Conservation (phyloP, 1,140 invertebrate species). For the Saxidomus purpurata region DNA sequence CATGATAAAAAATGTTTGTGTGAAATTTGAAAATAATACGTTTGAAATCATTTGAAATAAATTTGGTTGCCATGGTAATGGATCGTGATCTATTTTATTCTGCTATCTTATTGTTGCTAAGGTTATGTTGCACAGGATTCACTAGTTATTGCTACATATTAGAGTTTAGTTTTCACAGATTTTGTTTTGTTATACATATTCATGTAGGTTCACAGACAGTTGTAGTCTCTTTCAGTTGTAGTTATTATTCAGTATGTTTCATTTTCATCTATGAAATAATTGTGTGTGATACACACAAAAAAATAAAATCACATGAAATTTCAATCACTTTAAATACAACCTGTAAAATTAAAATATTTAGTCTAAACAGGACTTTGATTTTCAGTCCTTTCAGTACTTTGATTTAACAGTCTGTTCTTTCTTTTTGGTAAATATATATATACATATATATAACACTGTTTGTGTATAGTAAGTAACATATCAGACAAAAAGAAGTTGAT, state of each 20-base stretch:
- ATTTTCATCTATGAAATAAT: not conserved
- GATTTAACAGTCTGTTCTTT: too few species aligned
- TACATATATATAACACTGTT: too few species aligned
- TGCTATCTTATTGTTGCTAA: constrained; percentile 42
- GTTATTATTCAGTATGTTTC: not conserved
- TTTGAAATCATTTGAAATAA: not conserved
- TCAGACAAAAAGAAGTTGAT: too few species aligned
- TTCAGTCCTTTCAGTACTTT: too few species aligned
- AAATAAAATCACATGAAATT: too few species aligned
- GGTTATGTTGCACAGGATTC: constrained; percentile 37
- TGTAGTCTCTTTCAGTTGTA: not conserved
- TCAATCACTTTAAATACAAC: too few species aligned
- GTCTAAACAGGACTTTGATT: too few species aligned
- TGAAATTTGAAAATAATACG: not conserved
- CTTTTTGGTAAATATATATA: too few species aligned
- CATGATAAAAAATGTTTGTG: too few species aligned
- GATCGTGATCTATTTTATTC: constrained; percentile 15
- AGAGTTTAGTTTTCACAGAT: not conserved
- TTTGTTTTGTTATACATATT: not conserved
- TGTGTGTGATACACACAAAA: too few species aligned
- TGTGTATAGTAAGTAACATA: too few species aligned
- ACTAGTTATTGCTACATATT: constrained; percentile 8
- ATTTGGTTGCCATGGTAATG: constrained; percentile 34
- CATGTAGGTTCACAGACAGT: not conserved
- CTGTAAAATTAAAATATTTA: too few species aligned